Evolutionary conservation across 2,797 vertebrate species (phyloP), one percentile per base, ranked within the genome.

Genomic region (Agapornis canus): DNA sequence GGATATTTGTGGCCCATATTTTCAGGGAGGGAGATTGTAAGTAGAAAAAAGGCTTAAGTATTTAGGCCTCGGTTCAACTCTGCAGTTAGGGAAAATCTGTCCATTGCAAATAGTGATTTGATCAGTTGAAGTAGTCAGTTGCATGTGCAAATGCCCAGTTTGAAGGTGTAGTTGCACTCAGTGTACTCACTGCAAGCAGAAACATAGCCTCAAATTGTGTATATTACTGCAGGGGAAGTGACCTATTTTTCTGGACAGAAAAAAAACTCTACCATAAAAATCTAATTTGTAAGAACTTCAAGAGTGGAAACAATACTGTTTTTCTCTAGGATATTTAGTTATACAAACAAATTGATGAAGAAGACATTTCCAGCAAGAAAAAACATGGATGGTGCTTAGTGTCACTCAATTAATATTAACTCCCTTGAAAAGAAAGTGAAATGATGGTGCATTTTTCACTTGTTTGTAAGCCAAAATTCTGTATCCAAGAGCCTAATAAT

Each of bases 1-100:
- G 61, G 82, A 94, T 95, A 92, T 95, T 94, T 96, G 91, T 94
- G 89, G 95, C 90, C 90, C 69, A 45, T 90, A 89, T 91, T 95
- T 96, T 94, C 82, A 86, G 93, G 76, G 68, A 83, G n/a, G 27
- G 76, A 94, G 73, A 76, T 26, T 91, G 85, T 60, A 93, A 83
- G 65, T 71, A 92, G 86, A 86, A 95, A 95, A 97, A 95, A 89
- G 72, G 71, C 87, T 92, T 72, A 87, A 86, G 78, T 86, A 94
- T 89, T 94, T 94, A 75, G 90, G 59, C 84, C 61, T 92, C 1
- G 0, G 26, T 85, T 88, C 78, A 85, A 10, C 77, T 82, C 70
- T 52, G 73, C 86, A 86, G 56, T 85, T 59, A 68, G 42, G 37
- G 54, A 63, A 89, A 84, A 93, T 84, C 78, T 95, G 39, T 54